Base-by-base conservation (phyloP, 2,797 vertebrate species). In the Chrysocyon brachyurus region DNA sequence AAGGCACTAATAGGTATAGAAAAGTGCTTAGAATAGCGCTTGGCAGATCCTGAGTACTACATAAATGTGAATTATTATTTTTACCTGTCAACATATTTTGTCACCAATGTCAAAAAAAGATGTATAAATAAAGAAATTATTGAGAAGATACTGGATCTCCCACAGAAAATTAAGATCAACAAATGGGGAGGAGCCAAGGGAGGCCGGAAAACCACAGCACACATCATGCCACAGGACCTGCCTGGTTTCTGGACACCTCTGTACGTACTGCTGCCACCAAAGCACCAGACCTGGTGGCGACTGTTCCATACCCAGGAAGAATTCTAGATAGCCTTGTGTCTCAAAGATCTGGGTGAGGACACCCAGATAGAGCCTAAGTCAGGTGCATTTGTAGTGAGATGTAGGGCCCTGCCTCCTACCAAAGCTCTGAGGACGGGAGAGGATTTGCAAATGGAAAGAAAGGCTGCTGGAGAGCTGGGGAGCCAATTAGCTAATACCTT, bases 211-310 rank as follows among this genome's bases (percentile, higher is more conserved):
- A 26, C 59, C 26, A 31, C 33, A 54, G 57, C 40, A 40, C 40
- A 40, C 6, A 31, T 78, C 16, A 52, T 22, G n/a, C 28, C 6
- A 3, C 14, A 79, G 46, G 31, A 57, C 15, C 8, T 19, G 8
- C 24, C 61, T 94, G 33, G 31, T 77, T 96, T 95, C 73, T 83
- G 84, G 49, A 82, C 40, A 28, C 17, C 31, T 84, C 61, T 84
- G 31, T 12, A 49, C 66, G 28, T 24, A 73, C 9, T 40, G 28
- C 24, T 6, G 15, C 46, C 46, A 33, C 16, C 31, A 19, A 0
- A 54, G 40, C 40, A 24, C 31, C 11, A 26, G 33, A 12, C 6
- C 61, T 61, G 72, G 26, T 12, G 64, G 10, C 0, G 16, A 63
- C 6, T n/a, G 12, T 64, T 57, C 31, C 11, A 17, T 17, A 21